These are phyloP conservation scores for Aythya fuligula DNA, from an alignment of 2,797 vertebrate genomes.

Conservation along the genomic window DNA sequence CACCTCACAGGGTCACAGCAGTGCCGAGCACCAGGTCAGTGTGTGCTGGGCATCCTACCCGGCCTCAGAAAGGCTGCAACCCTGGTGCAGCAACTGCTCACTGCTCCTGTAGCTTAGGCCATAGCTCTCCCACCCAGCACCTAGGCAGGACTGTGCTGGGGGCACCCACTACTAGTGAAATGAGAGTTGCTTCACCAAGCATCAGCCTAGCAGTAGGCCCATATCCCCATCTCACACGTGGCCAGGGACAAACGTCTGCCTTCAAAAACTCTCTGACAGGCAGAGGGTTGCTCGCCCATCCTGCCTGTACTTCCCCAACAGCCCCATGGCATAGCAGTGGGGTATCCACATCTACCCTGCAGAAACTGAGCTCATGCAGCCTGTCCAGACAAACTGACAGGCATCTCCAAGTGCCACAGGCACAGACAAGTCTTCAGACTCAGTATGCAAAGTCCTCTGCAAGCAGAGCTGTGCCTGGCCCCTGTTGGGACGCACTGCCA, in stretches of 20 bases:
- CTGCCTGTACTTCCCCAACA: fast-evolving
- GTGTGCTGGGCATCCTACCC: background rate
- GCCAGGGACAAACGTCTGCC: background rate
- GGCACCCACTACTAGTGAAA: background rate
- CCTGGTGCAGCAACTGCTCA: background rate
- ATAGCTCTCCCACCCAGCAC: background rate
- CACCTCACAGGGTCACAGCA: fast-evolving
- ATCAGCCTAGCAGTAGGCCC: background rate
- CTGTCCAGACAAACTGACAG: fast-evolving
- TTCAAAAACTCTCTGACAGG: fast-evolving
- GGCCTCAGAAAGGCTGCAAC: background rate
- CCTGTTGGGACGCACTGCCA: fast-evolving
- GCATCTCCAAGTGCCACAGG: background rate
- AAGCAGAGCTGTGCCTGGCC: background rate
- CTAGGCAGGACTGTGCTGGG: fast-evolving
- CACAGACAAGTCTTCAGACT: background rate
- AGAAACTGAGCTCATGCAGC: background rate
- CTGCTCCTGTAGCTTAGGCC: background rate
- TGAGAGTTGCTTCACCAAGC: background rate
- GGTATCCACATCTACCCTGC: background rate
- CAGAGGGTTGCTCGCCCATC: background rate
- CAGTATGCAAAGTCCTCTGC: fast-evolving
- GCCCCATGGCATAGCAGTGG: background rate
- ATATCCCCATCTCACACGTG: background rate
- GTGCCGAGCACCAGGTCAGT: background rate